Conservation (phyloP, 2,113 vertebrate species). For the Dasyornis broadbenti region DNA sequence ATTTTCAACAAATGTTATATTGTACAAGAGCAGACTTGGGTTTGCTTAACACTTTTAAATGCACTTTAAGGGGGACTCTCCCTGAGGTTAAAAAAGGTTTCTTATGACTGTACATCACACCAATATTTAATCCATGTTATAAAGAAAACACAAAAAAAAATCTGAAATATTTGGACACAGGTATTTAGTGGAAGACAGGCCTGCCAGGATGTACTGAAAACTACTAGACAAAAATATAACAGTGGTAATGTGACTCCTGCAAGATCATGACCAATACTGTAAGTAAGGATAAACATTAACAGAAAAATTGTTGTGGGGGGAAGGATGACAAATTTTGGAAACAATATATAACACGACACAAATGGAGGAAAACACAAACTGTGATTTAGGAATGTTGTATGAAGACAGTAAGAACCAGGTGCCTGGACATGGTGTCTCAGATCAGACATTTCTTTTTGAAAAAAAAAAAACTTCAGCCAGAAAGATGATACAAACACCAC, state of each 20-base stretch:
- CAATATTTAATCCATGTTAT: neutral
- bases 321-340: neutral
- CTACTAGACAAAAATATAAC: neutral
- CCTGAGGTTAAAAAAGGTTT: slow-evolving; percentile 7
- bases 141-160: neutral
- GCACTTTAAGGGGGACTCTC: neutral
- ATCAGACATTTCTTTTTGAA: neutral
- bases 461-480: neutral
- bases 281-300: neutral
- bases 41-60: neutral
- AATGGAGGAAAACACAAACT: neutral
- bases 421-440: neutral
- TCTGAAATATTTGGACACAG: neutral
- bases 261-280: neutral
- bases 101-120: neutral
- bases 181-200: neutral
- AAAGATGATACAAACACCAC: neutral
- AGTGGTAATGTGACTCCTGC: neutral
- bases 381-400: neutral
- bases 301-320: neutral
- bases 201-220: neutral
- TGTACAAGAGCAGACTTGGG: neutral
- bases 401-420: neutral
- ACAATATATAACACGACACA: neutral
- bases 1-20: neutral